Evolutionary conservation across 2,113 vertebrate genomes (phyloP).

Genomic region (Rhodinocichla rosea): DNA sequence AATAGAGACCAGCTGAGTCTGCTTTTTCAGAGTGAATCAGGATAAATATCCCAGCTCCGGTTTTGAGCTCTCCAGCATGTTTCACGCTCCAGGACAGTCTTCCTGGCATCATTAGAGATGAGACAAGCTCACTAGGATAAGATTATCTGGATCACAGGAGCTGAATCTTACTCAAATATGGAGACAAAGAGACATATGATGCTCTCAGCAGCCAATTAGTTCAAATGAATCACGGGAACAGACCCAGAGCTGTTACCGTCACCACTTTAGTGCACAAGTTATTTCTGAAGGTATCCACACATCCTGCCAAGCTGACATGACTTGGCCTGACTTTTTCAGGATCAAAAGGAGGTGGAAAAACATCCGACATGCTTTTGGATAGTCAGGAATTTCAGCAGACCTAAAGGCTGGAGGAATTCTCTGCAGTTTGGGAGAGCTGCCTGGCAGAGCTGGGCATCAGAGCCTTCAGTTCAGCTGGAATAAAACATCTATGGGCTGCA

Average conservation of each 20-base stretch:
- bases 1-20: not conserved
- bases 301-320: not conserved
- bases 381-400: not conserved
- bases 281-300: not conserved
- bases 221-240: not conserved
- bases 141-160: not conserved
- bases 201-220: slow-evolving; percentile 4
- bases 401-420: not conserved
- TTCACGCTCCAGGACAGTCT: not conserved
- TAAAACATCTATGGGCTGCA: not conserved
- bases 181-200: not conserved
- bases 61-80: not conserved
- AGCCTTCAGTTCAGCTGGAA: not conserved
- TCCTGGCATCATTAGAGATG: not conserved
- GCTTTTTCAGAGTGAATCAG: not conserved
- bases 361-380: not conserved
- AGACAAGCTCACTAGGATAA: not conserved
- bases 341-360: not conserved
- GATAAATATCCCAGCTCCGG: not conserved
- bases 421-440: not conserved
- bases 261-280: not conserved
- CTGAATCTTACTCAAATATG: not conserved
- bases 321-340: not conserved
- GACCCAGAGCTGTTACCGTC: not conserved
- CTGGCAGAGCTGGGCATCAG: not conserved